A percentile compares a stretch with the other conserved stretches of the same genome.
Conservation (phyloP, 1,140 invertebrate species). For the Magallana gigas region DNA sequence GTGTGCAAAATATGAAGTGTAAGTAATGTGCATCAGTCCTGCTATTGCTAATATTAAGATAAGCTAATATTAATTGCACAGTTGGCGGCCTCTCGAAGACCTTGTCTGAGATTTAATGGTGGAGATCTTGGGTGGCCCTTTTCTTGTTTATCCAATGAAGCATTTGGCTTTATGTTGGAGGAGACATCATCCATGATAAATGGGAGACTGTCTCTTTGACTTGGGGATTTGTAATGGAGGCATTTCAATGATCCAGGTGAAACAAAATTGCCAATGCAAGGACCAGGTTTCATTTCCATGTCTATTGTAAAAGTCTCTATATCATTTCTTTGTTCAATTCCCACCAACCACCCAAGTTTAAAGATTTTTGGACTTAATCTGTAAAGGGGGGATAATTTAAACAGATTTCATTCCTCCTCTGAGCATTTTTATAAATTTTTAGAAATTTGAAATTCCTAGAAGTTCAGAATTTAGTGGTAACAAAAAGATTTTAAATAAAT, state of each 20-base stretch:
- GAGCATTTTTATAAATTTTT: neutral
- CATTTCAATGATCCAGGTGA: conserved; percentile 35
- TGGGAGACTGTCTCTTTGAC: conserved; percentile 5
- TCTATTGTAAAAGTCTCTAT: neutral
- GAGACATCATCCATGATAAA: conserved; percentile 27
- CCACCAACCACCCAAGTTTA: neutral
- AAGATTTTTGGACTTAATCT: conserved; percentile 1
- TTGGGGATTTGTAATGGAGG: conserved; percentile 8
- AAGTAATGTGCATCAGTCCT: neutral
- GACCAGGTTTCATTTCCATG: conserved; percentile 35
- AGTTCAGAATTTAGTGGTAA: too few species aligned
- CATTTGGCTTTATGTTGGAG: conserved; percentile 25
- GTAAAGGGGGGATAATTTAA: conserved; percentile 15
- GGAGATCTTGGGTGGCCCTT: conserved; percentile 29
- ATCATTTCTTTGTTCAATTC: neutral
- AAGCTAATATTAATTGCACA: conserved; percentile 22
- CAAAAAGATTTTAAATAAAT: too few species aligned
- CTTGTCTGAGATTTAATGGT: conserved; percentile 19
- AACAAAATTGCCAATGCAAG: conserved; percentile 23
- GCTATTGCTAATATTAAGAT: conserved; percentile 13
- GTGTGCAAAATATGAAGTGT: neutral
- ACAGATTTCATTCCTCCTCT: conserved; percentile 8
- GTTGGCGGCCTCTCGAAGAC: conserved; percentile 1
- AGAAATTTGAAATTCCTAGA: too few species aligned
- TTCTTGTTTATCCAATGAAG: conserved; percentile 34